phyloP scores from a whole-genome alignment of 30 jellyfish, hydroid and myxozoan species.

The Turritopsis dohrnii region DNA sequence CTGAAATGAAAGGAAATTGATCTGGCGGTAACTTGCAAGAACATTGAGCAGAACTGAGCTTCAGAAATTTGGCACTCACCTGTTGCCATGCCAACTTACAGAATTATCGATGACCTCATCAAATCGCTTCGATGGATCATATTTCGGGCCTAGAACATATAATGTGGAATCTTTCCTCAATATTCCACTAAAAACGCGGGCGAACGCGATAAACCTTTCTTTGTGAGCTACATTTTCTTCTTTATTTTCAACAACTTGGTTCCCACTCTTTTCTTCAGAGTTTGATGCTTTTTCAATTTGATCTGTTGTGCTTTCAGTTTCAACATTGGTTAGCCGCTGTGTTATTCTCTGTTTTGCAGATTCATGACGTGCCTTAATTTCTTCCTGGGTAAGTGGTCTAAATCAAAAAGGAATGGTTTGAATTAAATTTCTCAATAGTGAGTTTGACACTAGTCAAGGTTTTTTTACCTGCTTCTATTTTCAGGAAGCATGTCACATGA shows the following conservation, averaged over 20 bases:
- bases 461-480: slow-evolving; percentile 60
- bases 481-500: slow-evolving; percentile 55
- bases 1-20: background rate
- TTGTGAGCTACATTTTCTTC: slow-evolving; percentile 20
- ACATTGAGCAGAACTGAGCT: slow-evolving; percentile 2
- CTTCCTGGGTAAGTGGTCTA: slow-evolving; percentile 78
- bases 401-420: background rate
- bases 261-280: background rate
- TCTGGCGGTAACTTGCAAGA: too few relatives aligned
- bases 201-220: slow-evolving; percentile 80
- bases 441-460: background rate
- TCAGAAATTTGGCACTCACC: background rate
- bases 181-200: slow-evolving; percentile 91
- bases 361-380: slow-evolving; percentile 57
- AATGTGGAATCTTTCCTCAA: slow-evolving; percentile 59
- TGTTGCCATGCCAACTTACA: background rate
- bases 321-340: background rate
- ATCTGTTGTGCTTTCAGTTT: background rate
- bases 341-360: slow-evolving; percentile 59
- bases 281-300: background rate
- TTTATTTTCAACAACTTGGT: slow-evolving; percentile 14
- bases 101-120: background rate
- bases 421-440: background rate
- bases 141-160: slow-evolving; percentile 87
- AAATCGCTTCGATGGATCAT: slow-evolving; percentile 40